Base-by-base conservation (phyloP, 2,888 invertebrate genomes). In the Geophilus truncorum region DNA sequence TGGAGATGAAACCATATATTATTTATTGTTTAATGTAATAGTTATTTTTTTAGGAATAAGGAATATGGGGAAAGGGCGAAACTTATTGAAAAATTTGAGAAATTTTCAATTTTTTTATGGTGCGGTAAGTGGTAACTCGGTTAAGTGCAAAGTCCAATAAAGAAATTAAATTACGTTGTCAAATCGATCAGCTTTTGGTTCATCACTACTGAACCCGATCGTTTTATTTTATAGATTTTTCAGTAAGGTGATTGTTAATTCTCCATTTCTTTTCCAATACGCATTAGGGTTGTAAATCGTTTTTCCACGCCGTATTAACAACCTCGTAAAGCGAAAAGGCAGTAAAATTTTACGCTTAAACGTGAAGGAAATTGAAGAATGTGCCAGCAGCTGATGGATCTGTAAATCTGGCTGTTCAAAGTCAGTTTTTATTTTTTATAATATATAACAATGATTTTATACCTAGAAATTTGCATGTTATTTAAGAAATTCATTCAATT, bases 291-390 rank as follows among this genome's bases (percentile, higher is more conserved):
- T 62, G 62, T 23, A 62, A 62, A 62, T 62, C 62, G 62, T 62
- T 62, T 45, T 25, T 25, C 62, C 15, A 10, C 62, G 62, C 62
- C 25, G 15, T 62, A 62, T 62, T 62, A 62, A 62, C 62, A 62
- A 25, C 62, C 62, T 62, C 62, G 62, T 62, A 62, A 62, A 62
- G 62, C 25, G 62, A 62, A 62, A 62, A 62, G 25, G 62, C 62
- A 62, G 23, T 62, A 62, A 62, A 62, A 25, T 62, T 62, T 62
- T 25, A 62, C 62, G 62, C 12, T 62, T 62, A 25, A 23, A 62
- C 62, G 12, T 25, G 62, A 62, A 62, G 62, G 62, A 62, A 62
- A 62, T 62, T 62, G 62, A 62, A 62, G 62, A 21, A 23, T 21
- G n/a, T n/a, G n/a, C 10, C 45, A 45, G 45, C n/a, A 45, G 12